Base-by-base conservation (phyloP, 35 echinoderm and acorn worm species). In the Heliocidaris tuberculata region DNA sequence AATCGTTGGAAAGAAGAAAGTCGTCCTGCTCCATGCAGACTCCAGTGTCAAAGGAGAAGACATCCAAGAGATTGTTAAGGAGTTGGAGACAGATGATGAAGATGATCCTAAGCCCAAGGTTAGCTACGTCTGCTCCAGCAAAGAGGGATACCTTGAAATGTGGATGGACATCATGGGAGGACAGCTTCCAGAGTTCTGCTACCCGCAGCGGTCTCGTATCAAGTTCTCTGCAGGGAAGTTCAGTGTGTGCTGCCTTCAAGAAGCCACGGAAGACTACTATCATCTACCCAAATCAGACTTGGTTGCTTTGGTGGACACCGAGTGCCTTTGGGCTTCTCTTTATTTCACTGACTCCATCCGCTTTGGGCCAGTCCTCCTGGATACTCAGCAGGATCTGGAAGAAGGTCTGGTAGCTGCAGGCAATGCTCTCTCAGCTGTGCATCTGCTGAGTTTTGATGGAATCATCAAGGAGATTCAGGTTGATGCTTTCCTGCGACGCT, bases 281-380 rank as follows among this genome's bases (percentile, higher is more conserved):
- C 91, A 93, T n/a, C 50, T 93, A n/a, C 91, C 91, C n/a, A 49
- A 11, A 29, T 59, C 31, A 27, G 91, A 93, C 50, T 11, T 59
- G 91, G 50, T 48, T 31, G 91, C 50, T 31, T 48, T 93, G 47
- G 91, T 93, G 47, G 91, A 93, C 91, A 93, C 91, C 8, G 91
- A 93, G 29, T 93, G 91, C 50, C 91, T 93, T 30, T 93, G 91
- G 91, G 91, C 91, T 17, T 93, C 91, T 59, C 91, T 93, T 59
- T 93, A 52, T 48, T 93, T 93, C 30, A 93, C 49, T 27, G 50
- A 93, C 50, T 32, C 50, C 13, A 59, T 93, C 91, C 91, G 91
- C 91, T 93, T 93, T 50, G 47, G 91, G 8, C 91, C 91, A 0
- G 10, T 93, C 27, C 47, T 93, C 50, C 91, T 93, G 27, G 50